A percentile compares a stretch with the other conserved stretches of the same genome.
phyloP scores from a whole-genome alignment of 64 coral and sea anemone species.

The Porites lutea region DNA sequence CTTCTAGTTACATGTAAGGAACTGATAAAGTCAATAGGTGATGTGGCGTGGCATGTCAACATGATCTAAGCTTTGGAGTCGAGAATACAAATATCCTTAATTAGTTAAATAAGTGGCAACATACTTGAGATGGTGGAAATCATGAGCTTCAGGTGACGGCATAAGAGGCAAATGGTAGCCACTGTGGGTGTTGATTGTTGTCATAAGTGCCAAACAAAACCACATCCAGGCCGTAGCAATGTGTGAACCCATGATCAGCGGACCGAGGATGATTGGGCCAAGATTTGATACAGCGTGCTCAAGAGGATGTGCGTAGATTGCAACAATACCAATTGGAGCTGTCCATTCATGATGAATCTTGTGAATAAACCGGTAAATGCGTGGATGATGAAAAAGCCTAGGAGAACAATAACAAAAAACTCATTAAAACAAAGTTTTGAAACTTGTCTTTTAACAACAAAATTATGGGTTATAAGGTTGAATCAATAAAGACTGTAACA shows the following conservation, averaged over 20 bases:
- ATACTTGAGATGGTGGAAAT: constrained; percentile 99
- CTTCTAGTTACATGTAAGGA: too few relatives aligned
- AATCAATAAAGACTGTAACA: too few relatives aligned
- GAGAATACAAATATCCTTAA: neutral
- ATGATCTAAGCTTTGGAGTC: neutral
- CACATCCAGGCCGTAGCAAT: constrained; percentile 96
- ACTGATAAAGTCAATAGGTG: too few relatives aligned
- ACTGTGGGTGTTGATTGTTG: constrained; percentile 90
- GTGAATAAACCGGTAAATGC: constrained; percentile 93
- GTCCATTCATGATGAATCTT: constrained; percentile 98
- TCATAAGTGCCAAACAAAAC: constrained; percentile 85
- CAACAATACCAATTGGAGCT: constrained; percentile 85
- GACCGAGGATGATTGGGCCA: constrained; percentile 81
- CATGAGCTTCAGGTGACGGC: constrained; percentile 98
- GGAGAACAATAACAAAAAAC: neutral
- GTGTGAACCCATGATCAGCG: constrained; percentile 96
- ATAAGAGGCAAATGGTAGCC: constrained; percentile 95
- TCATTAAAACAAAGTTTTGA: too few relatives aligned
- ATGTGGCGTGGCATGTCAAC: too few relatives aligned
- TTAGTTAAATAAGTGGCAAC: neutral
- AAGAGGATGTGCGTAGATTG: constrained; percentile 88
- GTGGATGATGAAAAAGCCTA: constrained; percentile 92
- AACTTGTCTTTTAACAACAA: too few relatives aligned
- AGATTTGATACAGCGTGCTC: constrained; percentile 95
- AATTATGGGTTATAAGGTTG: too few relatives aligned